Evolutionary conservation across 2,888 invertebrate species (phyloP), one percentile per base, ranked within the genome.

Genomic region (Aphidoletes aphidimyza): DNA sequence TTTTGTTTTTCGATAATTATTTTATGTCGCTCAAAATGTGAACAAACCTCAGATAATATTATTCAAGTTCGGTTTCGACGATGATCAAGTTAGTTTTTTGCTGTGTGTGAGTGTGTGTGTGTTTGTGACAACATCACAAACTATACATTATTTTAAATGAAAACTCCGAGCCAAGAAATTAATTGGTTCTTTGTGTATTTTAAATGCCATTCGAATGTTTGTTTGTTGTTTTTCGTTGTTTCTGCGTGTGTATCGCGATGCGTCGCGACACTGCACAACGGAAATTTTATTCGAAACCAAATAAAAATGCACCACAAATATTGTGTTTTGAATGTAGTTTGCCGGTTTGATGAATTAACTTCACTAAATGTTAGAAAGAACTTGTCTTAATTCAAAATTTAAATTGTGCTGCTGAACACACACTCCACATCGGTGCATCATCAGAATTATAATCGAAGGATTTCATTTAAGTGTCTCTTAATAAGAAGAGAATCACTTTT

Each of bases 1-100:
- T n/a, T n/a, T n/a, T n/a, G n/a, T 81, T 81, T 81, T 81, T 81
- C 81, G 26, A 81, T 81, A 81, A 81, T 81, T 81, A 81, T 81
- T 81, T 81, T 37, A 81, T 81, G 81, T 81, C 81, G n/a, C n/a
- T 37, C 19, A 37, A 81, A 81, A 81, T 81, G 37, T 81, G 69
- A 30, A 14, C 30, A 69, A 54, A 30, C 69, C 69, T 69, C 26
- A 69, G 69, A 69, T 69, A 69, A 69, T 69, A 30, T 30, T 30
- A 30, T 69, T 69, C 69, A 69, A 30, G 69, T 69, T 69, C 30
- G 69, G 69, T 69, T 69, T 69, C n/a, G n/a, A n/a, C n/a, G 69
- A 69, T 30, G 69, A 69, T 17, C 69, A 69, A 69, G 69, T 34
- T n/a, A n/a, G n/a, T n/a, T n/a, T n/a, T n/a, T n/a, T n/a, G n/a